Evolutionary conservation across 2,113 vertebrate species (phyloP).

Genomic region (Corythornis madagascariensis): DNA sequence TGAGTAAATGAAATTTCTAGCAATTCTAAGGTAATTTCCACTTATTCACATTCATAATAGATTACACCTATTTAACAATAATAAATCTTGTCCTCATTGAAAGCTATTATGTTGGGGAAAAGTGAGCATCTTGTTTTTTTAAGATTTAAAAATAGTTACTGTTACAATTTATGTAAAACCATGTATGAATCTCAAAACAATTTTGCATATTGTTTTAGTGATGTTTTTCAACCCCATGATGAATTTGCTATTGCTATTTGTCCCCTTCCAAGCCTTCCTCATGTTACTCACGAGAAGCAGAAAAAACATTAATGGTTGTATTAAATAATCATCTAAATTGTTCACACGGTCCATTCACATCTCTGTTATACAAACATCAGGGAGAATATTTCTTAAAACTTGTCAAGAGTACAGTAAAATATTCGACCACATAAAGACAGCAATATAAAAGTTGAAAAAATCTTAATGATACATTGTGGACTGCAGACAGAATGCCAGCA

Average conservation of each 20-base stretch:
- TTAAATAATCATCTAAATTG: neutral
- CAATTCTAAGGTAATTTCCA: neutral
- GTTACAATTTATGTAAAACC: neutral
- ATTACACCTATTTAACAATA: neutral
- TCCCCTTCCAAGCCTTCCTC: neutral
- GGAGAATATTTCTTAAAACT: neutral
- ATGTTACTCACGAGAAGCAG: neutral
- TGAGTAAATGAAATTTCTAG: neutral
- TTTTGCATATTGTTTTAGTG: rapidly evolving
- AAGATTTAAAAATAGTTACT: neutral
- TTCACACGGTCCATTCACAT: neutral
- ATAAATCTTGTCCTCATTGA: neutral
- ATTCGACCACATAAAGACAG: neutral
- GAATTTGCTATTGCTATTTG: neutral
- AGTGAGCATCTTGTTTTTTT: neutral
- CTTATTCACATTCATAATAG: neutral
- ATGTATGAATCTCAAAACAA: rapidly evolving
- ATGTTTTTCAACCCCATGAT: neutral
- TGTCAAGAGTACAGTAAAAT: neutral
- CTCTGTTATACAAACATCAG: neutral
- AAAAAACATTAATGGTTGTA: neutral
- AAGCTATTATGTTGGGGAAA: neutral
- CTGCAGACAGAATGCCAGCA: neutral
- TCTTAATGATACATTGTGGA: neutral
- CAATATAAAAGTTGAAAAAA: neutral